phyloP scores from a whole-genome alignment of 2,113 vertebrate species.

The Chionodraco myersi region DNA sequence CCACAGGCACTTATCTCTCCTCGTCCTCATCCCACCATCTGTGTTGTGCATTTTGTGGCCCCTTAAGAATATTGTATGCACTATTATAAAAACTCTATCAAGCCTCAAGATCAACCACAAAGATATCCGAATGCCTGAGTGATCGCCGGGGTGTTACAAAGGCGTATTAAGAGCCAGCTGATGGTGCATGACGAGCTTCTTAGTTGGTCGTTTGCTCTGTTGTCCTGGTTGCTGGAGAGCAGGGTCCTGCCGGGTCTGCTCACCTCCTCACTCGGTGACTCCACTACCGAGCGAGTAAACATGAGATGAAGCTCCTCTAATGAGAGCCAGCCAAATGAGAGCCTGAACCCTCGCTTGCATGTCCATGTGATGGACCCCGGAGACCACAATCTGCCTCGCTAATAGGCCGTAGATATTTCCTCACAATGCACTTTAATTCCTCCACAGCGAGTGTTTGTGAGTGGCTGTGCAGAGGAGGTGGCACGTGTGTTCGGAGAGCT shows the following conservation, averaged over 20 bases:
- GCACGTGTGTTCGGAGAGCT: neutral
- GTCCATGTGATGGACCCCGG: conserved; percentile 45
- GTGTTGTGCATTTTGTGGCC: conserved; percentile 30
- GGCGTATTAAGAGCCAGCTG: conserved; percentile 44
- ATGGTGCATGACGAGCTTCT: conserved; percentile 56
- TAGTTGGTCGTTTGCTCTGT: conserved; percentile 36
- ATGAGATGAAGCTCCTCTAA: conserved; percentile 63
- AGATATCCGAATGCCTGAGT: conserved; percentile 34
- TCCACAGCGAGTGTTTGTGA: conserved; percentile 46
- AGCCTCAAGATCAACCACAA: conserved; percentile 54
- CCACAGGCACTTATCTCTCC: conserved; percentile 22
- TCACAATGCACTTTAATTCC: conserved; percentile 40
- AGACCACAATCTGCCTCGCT: conserved; percentile 69
- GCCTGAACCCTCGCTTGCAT: conserved; percentile 18
- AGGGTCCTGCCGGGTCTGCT: conserved; percentile 31
- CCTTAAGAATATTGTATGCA: conserved; percentile 45
- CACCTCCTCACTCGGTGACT: conserved; percentile 30
- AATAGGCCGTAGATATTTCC: conserved; percentile 39
- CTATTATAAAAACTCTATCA: conserved; percentile 36
- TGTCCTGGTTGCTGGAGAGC: conserved; percentile 42
- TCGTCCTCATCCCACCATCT: conserved; percentile 28
- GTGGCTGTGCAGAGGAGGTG: conserved; percentile 26
- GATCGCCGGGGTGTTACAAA: conserved; percentile 46
- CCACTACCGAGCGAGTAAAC: conserved; percentile 49
- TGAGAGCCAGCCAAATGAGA: conserved; percentile 61